phyloP scores from a whole-genome alignment of 2,888 invertebrate genomes.

The Tetramorium bicarinatum region DNA sequence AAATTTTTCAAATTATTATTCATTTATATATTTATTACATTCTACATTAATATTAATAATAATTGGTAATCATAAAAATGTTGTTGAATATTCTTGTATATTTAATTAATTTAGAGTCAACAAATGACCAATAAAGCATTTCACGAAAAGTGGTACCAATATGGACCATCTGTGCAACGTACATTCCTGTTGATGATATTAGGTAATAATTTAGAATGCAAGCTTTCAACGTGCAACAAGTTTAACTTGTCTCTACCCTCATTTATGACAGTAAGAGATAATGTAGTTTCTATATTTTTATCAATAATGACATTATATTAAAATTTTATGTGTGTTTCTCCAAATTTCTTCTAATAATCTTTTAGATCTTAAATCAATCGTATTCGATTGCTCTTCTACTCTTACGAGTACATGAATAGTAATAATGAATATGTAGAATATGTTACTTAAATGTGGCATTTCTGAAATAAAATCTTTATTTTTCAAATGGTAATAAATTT shows the following conservation, averaged over 20 bases:
- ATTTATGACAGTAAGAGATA: conserved; percentile 71
- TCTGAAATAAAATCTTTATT: background rate
- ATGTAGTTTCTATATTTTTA: background rate
- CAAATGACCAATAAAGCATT: conserved; percentile 70
- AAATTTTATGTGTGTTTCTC: background rate
- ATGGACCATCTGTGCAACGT: conserved; percentile 49
- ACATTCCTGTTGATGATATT: conserved; percentile 64
- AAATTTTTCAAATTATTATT: conserved; percentile 1
- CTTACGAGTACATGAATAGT: conserved; percentile 50
- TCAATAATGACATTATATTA: background rate
- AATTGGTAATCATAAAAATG: background rate
- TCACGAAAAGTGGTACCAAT: conserved; percentile 72
- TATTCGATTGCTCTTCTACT: conserved; percentile 74
- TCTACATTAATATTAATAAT: background rate
- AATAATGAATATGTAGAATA: background rate
- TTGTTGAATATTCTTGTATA: background rate
- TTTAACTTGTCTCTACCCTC: conserved; percentile 75
- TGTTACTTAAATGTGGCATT: background rate
- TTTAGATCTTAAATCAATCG: conserved; percentile 75
- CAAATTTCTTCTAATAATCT: conserved; percentile 17
- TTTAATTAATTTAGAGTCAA: conserved; percentile 67
- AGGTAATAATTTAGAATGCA: conserved; percentile 71
- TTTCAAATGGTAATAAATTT: background rate
- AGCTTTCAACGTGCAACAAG: conserved; percentile 66
- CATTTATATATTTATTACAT: background rate